Percentiles rank a stretch among this genome's conserved stretches.
Conservation (phyloP, 2,888 invertebrate genomes). For the Scaptomyza polygonia region DNA sequence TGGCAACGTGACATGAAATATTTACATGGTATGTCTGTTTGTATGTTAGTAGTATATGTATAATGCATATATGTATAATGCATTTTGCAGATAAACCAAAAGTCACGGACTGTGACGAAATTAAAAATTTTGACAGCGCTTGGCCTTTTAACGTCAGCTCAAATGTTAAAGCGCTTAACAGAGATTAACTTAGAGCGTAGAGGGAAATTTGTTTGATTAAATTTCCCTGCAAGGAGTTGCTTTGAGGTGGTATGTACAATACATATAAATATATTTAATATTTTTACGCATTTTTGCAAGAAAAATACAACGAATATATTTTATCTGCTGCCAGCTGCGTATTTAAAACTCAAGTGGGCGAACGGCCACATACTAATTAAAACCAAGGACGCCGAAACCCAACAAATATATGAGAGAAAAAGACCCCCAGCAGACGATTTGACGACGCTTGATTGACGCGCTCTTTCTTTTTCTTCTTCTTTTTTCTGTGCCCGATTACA, state of each 20-base stretch:
- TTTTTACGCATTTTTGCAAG: slow-evolving; percentile 13
- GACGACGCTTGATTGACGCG: slow-evolving; percentile 47
- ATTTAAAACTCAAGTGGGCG: slow-evolving; percentile 50
- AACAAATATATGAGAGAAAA: slow-evolving; percentile 47
- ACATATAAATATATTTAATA: background rate
- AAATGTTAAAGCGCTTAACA: slow-evolving; percentile 30
- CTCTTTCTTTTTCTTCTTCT: background rate
- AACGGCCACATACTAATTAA: slow-evolving; percentile 56
- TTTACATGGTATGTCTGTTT: slow-evolving; percentile 2
- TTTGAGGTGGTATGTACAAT: background rate
- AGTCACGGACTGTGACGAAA: slow-evolving; percentile 38
- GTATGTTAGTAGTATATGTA: background rate
- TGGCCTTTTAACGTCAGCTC: background rate
- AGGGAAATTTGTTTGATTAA: background rate
- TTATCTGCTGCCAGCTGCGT: slow-evolving; percentile 15
- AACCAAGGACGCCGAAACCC: slow-evolving; percentile 75
- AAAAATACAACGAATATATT: background rate
- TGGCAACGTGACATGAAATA: slow-evolving; percentile 57
- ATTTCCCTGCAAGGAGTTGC: slow-evolving; percentile 1
- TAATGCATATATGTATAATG: too few relatives aligned
- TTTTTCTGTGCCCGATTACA: slow-evolving; percentile 53
- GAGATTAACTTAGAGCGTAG: background rate
- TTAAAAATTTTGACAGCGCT: slow-evolving; percentile 2
- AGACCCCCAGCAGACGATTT: slow-evolving; percentile 69
- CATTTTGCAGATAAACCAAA: slow-evolving; percentile 18